Evolutionary conservation across 2,113 vertebrate species (phyloP).

Genomic region (Pygathrix nemaeus): DNA sequence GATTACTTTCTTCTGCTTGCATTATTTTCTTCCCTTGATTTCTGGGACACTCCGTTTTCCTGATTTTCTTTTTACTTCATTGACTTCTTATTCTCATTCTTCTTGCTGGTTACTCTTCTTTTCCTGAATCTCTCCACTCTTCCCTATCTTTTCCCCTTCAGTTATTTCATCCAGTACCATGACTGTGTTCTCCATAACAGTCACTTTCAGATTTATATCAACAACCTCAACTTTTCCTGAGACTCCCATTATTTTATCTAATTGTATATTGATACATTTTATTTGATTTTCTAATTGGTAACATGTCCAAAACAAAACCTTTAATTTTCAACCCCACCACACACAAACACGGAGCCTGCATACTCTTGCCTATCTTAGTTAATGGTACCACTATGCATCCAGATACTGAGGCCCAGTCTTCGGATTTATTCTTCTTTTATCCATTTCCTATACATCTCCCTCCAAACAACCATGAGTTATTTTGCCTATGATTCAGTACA

Average conservation of each 20-base stretch:
- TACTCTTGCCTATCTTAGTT: neutral
- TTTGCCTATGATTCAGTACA: neutral
- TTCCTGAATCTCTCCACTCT: neutral
- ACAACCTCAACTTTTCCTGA: neutral
- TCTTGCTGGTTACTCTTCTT: neutral
- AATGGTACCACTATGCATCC: neutral
- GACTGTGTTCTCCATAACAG: neutral
- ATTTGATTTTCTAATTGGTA: neutral
- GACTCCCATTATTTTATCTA: neutral
- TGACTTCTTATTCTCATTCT: neutral
- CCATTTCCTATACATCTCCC: fast-evolving
- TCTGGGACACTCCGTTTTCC: neutral
- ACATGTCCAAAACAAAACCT: neutral
- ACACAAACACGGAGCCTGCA: fast-evolving
- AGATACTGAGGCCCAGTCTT: neutral
- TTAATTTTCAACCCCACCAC: neutral
- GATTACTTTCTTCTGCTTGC: neutral
- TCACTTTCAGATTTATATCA: neutral
- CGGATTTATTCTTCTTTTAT: neutral
- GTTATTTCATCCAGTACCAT: neutral
- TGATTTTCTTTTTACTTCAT: neutral
- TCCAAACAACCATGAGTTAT: neutral
- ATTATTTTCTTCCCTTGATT: neutral
- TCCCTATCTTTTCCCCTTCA: neutral
- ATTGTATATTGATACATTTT: neutral